Percentiles rank a stretch among this genome's conserved stretches.
phyloP scores from a whole-genome alignment of 2,113 vertebrate genomes.

The Lipophrys pholis region DNA sequence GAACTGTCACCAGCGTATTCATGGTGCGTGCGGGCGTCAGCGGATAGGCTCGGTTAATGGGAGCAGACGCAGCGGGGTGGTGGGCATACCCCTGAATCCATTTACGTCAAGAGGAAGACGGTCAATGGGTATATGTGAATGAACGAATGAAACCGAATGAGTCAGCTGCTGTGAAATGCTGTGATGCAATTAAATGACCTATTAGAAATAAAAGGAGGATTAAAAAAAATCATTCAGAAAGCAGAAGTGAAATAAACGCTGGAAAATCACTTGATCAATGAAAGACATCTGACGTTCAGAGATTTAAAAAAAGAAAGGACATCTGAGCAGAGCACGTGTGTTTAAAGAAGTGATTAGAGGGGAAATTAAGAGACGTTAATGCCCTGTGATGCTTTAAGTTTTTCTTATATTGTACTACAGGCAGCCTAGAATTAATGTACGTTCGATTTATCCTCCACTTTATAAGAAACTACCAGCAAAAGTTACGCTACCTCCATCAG shows the following conservation, averaged over 20 bases:
- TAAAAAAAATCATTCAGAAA: background rate
- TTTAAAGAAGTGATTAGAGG: too few species aligned
- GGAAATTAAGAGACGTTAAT: too few species aligned
- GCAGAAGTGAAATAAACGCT: background rate
- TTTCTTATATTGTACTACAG: too few species aligned
- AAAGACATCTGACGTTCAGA: too few species aligned
- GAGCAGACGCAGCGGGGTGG: slow-evolving; percentile 58
- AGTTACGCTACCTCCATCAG: too few species aligned
- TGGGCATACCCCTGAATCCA: slow-evolving; percentile 63
- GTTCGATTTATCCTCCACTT: background rate
- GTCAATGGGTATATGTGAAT: slow-evolving; percentile 66
- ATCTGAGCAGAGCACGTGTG: too few species aligned
- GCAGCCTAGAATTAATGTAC: too few species aligned
- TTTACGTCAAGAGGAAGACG: slow-evolving; percentile 72
- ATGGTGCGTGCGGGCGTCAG: slow-evolving; percentile 66
- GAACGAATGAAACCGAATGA: slow-evolving; percentile 59
- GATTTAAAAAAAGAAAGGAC: too few species aligned
- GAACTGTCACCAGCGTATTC: slow-evolving; percentile 74
- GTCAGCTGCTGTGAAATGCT: slow-evolving; percentile 42
- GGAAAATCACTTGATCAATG: too few species aligned
- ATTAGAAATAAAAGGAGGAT: background rate
- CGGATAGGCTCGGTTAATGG: slow-evolving; percentile 69
- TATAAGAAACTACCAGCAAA: background rate
- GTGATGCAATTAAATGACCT: background rate
- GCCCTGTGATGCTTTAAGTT: too few species aligned